A percentile compares a stretch with the other conserved stretches of the same genome.
These are phyloP conservation scores for Hippasteria phrygiana DNA, from an alignment of 53 echinoderm and acorn worm genomes.

Conservation along the genomic window DNA sequence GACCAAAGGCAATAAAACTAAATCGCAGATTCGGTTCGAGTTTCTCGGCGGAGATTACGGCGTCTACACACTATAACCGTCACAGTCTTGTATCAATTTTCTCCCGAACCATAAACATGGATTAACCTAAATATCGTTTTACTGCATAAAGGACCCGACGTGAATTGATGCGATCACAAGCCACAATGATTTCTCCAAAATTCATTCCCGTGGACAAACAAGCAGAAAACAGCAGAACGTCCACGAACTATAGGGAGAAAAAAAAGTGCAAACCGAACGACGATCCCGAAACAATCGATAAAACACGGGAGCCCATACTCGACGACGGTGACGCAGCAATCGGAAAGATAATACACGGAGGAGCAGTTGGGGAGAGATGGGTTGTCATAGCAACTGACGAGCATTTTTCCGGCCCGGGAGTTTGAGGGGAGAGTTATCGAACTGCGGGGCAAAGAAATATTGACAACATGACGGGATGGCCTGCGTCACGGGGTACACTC, in stretches of 20 bases:
- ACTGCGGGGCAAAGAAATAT: slow-evolving; percentile 23
- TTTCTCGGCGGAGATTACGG: neutral
- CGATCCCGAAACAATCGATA: neutral
- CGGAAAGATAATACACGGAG: neutral
- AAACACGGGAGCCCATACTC: neutral
- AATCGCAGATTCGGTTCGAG: too few relatives aligned
- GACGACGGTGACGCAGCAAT: neutral
- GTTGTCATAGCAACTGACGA: slow-evolving; percentile 34
- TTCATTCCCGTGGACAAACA: neutral
- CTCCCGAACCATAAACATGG: neutral
- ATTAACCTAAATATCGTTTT: slow-evolving; percentile 36
- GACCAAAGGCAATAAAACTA: too few relatives aligned
- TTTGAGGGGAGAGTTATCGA: neutral
- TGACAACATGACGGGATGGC: slow-evolving; percentile 66
- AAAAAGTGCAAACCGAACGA: neutral
- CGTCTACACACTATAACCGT: neutral
- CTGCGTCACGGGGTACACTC: slow-evolving; percentile 11
- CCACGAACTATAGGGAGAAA: neutral
- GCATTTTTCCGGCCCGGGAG: neutral
- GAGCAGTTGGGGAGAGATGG: neutral
- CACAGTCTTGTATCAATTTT: neutral
- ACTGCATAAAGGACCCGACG: neutral
- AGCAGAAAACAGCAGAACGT: neutral
- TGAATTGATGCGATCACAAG: neutral
- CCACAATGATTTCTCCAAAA: neutral